Evolutionary conservation across 2,797 vertebrate genomes (phyloP).

Genomic region (Loriculus beryllinus): DNA sequence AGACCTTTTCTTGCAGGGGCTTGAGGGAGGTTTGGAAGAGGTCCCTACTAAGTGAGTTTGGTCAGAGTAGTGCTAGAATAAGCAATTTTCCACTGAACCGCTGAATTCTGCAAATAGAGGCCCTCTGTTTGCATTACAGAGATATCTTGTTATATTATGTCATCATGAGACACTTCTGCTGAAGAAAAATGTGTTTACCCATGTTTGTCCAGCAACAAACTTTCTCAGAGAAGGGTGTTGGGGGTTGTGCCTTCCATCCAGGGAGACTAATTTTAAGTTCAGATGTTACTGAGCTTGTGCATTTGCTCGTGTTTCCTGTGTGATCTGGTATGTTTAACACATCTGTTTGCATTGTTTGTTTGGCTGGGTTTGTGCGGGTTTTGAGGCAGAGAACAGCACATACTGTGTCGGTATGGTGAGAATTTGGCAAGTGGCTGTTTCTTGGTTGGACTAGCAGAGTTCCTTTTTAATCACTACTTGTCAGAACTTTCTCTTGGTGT

Average conservation of each 20-base stretch:
- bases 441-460: background rate
- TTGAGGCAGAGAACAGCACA: background rate
- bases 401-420: background rate
- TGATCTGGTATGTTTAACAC: background rate
- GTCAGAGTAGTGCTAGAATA: background rate
- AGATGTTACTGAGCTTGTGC: background rate
- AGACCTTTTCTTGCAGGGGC: background rate
- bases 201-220: background rate
- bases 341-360: background rate
- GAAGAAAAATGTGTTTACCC: background rate
- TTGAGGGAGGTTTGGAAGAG: background rate
- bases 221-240: background rate
- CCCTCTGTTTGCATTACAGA: background rate
- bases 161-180: background rate
- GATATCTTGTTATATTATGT: background rate
- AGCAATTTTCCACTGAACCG: background rate
- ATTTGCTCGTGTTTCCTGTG: conserved; percentile 19
- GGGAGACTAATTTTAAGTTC: background rate
- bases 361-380: background rate
- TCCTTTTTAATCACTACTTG: background rate
- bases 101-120: background rate
- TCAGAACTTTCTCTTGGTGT: background rate
- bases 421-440: background rate
- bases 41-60: background rate
- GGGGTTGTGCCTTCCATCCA: background rate